Percentiles rank a stretch among this genome's conserved stretches.
phyloP scores from a whole-genome alignment of 2,113 vertebrate species.

The Halcyon malimbica region DNA sequence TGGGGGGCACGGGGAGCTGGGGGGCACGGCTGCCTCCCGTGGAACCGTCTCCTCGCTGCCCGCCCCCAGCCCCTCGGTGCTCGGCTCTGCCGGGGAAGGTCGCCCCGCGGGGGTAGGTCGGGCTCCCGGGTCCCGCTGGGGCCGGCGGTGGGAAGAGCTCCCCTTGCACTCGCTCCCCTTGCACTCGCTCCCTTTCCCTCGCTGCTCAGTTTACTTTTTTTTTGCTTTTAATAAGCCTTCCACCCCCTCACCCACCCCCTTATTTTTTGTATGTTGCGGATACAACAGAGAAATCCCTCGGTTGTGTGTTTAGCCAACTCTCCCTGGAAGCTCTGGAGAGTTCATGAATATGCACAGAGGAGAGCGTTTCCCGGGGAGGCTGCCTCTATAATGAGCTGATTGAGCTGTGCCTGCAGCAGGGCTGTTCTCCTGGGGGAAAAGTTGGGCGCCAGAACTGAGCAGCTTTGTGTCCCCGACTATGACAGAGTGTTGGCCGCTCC shows the following conservation, averaged over 20 bases:
- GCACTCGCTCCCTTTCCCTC: too few relatives aligned
- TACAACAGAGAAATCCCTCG: not conserved
- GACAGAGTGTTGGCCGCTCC: not conserved
- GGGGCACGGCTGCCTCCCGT: too few relatives aligned
- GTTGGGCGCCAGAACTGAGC: slow-evolving; percentile 45
- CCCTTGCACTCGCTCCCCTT: too few relatives aligned
- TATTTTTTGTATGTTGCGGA: not conserved
- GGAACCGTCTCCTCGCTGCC: too few relatives aligned
- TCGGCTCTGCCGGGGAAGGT: too few relatives aligned
- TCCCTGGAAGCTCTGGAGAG: slow-evolving; percentile 25
- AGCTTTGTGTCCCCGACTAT: not conserved
- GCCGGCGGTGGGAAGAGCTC: too few relatives aligned
- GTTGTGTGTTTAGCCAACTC: slow-evolving; percentile 27
- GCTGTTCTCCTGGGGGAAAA: slow-evolving; percentile 30
- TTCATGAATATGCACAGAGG: slow-evolving; percentile 40
- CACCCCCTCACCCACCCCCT: accelerated
- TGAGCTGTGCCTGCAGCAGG: slow-evolving; percentile 18
- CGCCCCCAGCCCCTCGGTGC: too few relatives aligned
- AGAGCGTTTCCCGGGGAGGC: not conserved
- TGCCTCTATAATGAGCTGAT: not conserved
- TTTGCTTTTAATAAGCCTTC: not conserved
- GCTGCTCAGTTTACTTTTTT: too few relatives aligned
- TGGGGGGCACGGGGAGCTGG: too few relatives aligned
- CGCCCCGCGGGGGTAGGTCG: too few relatives aligned
- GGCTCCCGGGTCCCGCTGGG: too few relatives aligned